Evolutionary conservation across 2,888 invertebrate species (phyloP), one percentile per base, ranked within the genome.

Genomic region (Apodemia mormo): DNA sequence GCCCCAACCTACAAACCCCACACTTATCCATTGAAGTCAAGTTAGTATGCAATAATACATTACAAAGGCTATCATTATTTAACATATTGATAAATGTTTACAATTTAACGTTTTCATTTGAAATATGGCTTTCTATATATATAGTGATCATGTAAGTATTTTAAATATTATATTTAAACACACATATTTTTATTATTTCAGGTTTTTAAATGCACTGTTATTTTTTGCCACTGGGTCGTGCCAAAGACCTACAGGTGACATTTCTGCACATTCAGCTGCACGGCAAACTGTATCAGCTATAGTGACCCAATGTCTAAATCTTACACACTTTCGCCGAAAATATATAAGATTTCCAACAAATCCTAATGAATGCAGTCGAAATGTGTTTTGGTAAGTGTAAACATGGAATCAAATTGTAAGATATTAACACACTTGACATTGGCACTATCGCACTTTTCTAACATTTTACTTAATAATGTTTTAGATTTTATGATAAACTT

Each of bases 161-260:
- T 22, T 22, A 22, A 22, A 22, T 22, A 22, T 22, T 22, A 0
- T 22, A 22, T 22, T 22, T 22, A 22, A 22, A 22, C 0, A 33
- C 1, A 33, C 4, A 33, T 49, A 49, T 7, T 67, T 67, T 54
- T 49, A 8, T 30, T 67, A n/a, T 70, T 72, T 9, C 33, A 72
- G 69, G 68, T 72, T 49, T n/a, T 54, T 70, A 37, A 71, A 56
- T 30, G 68, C 72, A 49, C 54, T 70, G 33, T 69, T 69, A 14
- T 71, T 71, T 68, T 71, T 65, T 69, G 69, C 70, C 2, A 72
- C 69, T 52, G 71, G 71, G 29, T 71, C 72, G n/a, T 71, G 69
- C 29, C 69, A 72, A 33, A 33, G 33, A 33, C 33, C 33, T 33
- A 33, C 4, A 33, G 33, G 33, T 33, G 33, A 33, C 33, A 33